phyloP scores from a whole-genome alignment of 2,113 vertebrate genomes.

The Psilopogon haemacephalus region DNA sequence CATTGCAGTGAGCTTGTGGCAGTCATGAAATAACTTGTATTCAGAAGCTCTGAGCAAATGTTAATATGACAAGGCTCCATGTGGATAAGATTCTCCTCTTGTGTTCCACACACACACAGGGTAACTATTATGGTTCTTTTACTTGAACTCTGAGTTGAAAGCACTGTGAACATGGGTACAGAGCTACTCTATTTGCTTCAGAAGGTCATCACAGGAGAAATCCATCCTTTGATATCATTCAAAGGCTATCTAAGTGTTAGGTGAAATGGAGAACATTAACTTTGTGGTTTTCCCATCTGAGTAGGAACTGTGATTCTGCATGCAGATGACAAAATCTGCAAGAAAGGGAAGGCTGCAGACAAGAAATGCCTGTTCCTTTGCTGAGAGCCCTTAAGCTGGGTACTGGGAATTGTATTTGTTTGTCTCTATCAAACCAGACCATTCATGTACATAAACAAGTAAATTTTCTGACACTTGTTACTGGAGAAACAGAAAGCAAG shows the following conservation, averaged over 20 bases:
- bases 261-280: neutral
- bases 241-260: neutral
- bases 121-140: neutral
- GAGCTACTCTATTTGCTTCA: neutral
- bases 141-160: fast-evolving
- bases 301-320: neutral
- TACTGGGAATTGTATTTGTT: neutral
- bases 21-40: neutral
- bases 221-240: fast-evolving
- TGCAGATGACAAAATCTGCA: neutral
- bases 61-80: neutral
- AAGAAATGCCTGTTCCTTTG: neutral
- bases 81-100: neutral
- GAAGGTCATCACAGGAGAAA: neutral
- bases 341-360: neutral
- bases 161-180: fast-evolving
- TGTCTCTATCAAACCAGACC: neutral
- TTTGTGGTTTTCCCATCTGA: neutral
- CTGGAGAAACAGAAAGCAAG: neutral
- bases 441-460: neutral
- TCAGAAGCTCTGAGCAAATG: neutral
- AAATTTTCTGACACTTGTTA: neutral
- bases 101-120: neutral
- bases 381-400: neutral
- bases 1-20: neutral